Conservation (phyloP, 2,797 vertebrate genomes). For the Leuciscus waleckii region DNA sequence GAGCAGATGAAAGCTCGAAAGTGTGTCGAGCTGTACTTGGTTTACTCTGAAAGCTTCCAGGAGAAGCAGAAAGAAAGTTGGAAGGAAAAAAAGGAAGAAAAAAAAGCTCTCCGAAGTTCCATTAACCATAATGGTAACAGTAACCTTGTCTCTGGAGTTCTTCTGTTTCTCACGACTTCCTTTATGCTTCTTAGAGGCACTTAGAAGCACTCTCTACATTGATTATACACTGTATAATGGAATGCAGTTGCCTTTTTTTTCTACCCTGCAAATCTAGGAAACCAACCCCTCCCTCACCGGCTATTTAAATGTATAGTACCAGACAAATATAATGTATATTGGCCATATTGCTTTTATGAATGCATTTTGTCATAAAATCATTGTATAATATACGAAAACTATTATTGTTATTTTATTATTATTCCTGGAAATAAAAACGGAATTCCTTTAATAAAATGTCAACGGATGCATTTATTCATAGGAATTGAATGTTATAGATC, state of each 20-base stretch:
- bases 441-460: neutral
- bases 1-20: slow-evolving; percentile 71
- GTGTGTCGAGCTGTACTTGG: slow-evolving; percentile 73
- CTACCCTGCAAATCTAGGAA: neutral
- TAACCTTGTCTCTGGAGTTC: neutral
- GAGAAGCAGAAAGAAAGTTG: slow-evolving; percentile 48
- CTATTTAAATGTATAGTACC: neutral
- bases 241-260: neutral
- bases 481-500: neutral
- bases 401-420: neutral
- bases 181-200: slow-evolving; percentile 38
- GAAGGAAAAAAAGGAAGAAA: neutral
- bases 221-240: neutral
- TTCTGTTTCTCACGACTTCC: slow-evolving; percentile 38
- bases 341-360: neutral
- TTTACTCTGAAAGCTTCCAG: slow-evolving; percentile 64
- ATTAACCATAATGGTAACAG: neutral
- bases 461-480: neutral
- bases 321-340: neutral
- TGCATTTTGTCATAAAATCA: neutral
- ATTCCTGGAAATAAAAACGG: neutral
- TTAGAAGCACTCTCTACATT: neutral
- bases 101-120: neutral
- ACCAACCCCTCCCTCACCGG: too few species aligned
- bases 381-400: neutral